Evolutionary conservation across 2,888 invertebrate species (phyloP).

Genomic region (Busseola fusca): DNA sequence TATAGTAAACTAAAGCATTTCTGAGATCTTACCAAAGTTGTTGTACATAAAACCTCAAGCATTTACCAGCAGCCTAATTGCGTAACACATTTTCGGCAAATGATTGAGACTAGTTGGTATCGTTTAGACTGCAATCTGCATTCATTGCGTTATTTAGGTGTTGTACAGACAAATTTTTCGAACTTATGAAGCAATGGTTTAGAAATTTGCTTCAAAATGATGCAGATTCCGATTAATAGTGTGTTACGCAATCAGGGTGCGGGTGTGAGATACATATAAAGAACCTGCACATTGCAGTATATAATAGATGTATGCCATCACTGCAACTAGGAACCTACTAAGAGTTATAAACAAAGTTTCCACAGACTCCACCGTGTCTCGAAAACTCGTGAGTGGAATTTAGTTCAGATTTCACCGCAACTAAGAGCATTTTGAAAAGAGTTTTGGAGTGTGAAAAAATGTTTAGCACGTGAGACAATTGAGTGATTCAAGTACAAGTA

Average conservation of each 20-base stretch:
- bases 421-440: slow-evolving; percentile 38
- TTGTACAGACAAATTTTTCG: too few species aligned
- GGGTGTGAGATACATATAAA: neutral
- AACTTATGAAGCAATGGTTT: too few species aligned
- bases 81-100: too few species aligned
- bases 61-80: neutral
- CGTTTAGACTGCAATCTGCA: too few species aligned
- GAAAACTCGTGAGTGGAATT: slow-evolving; percentile 26
- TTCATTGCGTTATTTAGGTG: too few species aligned
- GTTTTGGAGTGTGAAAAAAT: slow-evolving; percentile 11
- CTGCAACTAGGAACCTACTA: slow-evolving; percentile 7
- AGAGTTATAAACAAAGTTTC: slow-evolving; percentile 23
- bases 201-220: too few species aligned
- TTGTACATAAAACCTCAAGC: neutral
- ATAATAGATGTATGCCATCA: neutral
- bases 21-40: neutral
- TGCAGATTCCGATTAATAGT: too few species aligned
- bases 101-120: too few species aligned
- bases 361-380: slow-evolving; percentile 4
- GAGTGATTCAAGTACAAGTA: slow-evolving; percentile 28
- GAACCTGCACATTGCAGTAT: neutral
- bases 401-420: slow-evolving; percentile 19
- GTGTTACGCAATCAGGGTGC: too few species aligned
- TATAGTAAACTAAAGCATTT: neutral
- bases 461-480: slow-evolving; percentile 9